These are phyloP conservation scores for Darevskia nairensis DNA, from an alignment of 2,797 vertebrate genomes.

Conservation along the genomic window DNA sequence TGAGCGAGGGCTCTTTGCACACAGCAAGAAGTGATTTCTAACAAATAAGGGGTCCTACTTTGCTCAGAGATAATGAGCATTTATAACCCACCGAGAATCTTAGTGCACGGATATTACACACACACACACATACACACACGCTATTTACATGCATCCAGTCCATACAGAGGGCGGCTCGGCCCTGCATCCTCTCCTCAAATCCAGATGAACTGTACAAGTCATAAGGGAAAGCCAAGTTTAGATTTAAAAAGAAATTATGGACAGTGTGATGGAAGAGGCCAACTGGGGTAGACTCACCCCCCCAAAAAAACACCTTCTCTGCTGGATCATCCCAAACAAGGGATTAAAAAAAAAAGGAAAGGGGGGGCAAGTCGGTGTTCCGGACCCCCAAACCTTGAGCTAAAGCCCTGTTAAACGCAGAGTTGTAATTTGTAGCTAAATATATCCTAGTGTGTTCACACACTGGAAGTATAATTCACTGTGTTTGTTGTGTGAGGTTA, in stretches of 20 bases:
- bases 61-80: constrained; percentile 13
- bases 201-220: neutral
- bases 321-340: neutral
- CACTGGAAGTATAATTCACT: constrained; percentile 57
- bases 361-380: neutral
- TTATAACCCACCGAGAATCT: neutral
- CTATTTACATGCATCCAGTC: neutral
- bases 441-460: constrained; percentile 67
- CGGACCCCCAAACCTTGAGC: neutral
- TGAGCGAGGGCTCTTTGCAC: neutral
- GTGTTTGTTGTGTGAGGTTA: constrained; percentile 66
- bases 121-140: neutral
- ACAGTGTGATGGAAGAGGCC: neutral
- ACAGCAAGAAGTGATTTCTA: neutral
- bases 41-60: neutral
- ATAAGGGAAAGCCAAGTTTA: neutral
- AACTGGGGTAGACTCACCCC: neutral
- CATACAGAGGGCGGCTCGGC: neutral
- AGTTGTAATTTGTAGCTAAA: constrained; percentile 69
- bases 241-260: neutral
- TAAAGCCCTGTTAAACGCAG: constrained; percentile 64
- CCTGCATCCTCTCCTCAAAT: neutral
- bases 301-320: neutral
- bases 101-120: neutral
- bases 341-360: neutral